Evolutionary conservation across 2,888 invertebrate genomes (phyloP), one percentile per base, ranked within the genome.

Genomic region (Erebia ligea): DNA sequence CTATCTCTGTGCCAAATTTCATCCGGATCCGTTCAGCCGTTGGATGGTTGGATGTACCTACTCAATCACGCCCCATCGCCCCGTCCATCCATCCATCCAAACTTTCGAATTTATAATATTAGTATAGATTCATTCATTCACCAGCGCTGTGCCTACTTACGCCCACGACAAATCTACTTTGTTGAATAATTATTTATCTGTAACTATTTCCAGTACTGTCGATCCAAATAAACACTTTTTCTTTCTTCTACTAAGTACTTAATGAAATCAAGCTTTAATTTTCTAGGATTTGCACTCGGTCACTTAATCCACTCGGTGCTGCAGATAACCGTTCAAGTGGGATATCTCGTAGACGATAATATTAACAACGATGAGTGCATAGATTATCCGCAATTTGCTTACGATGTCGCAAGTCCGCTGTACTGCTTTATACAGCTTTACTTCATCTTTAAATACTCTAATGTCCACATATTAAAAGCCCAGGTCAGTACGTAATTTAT

Each of bases 401-500:
- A 96, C 48, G 96, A 96, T 75, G 85, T 96, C n/a, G 82, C 96
- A 67, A 95, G 96, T 79, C 96, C 97, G 0, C 80, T 95, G 21
- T 97, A 96, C 86, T 96, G 96, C 54, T 96, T 97, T 84, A 86
- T 96, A 61, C 95, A 97, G 79, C 92, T 97, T 1, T 97, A 96
- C 86, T 97, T 97, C 83, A 95, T 97, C 76, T 97, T 97, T 84
- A 96, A 97, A 84, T 97, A 96, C 85, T 96, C 97, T 4, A 97
- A 97, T 86, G 97, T 97, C 86, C 95, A 94, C 19, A 90, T 94
- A 69, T 80, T 93, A 66, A 83, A 82, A 67, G 82, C 80, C 54
- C 90, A 90, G 88, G 94, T n/a, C n/a, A n/a, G n/a, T 92, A 82
- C 77, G 61, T 68, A n/a, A 34, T 34, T 34, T 34, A 34, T 34